A percentile compares a stretch with the other conserved stretches of the same genome.
Evolutionary conservation across 2,888 invertebrate genomes (phyloP).

Genomic region (Ichneumoninae sp.): DNA sequence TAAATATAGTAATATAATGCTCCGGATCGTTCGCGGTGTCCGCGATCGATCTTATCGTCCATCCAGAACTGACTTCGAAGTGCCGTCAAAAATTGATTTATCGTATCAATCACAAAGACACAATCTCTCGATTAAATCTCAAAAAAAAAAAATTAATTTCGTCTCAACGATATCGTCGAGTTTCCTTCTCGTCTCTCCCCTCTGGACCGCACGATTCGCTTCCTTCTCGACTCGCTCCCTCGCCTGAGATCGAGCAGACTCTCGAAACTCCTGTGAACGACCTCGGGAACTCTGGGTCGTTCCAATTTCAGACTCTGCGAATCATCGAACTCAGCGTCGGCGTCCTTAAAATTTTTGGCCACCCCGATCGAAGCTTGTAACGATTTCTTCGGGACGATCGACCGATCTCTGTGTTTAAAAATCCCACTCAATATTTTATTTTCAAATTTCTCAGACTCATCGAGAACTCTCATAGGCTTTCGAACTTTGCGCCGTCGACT

Average conservation of each 20-base stretch:
- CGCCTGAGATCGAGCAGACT: conserved; percentile 85
- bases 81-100: background rate
- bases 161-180: background rate
- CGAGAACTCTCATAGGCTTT: conserved; percentile 50
- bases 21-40: conserved; percentile 14
- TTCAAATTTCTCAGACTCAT: conserved; percentile 34
- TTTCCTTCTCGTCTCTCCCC: background rate
- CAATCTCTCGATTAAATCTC: background rate
- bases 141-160: background rate
- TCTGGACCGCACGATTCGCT: conserved; percentile 15
- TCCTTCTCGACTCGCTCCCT: conserved; percentile 71
- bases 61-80: conserved; percentile 38
- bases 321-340: conserved; percentile 42
- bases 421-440: conserved; percentile 43
- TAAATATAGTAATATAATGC: conserved; percentile 14
- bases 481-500: conserved; percentile 41
- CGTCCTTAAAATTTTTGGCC: background rate
- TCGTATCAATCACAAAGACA: background rate
- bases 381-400: background rate
- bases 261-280: conserved; percentile 86
- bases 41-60: conserved; percentile 24
- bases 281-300: conserved; percentile 86
- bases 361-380: background rate
- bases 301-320: conserved; percentile 85
- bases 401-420: conserved; percentile 34